Conservation (phyloP, 2,113 vertebrate genomes). For the Tricholaema leucomelas region DNA sequence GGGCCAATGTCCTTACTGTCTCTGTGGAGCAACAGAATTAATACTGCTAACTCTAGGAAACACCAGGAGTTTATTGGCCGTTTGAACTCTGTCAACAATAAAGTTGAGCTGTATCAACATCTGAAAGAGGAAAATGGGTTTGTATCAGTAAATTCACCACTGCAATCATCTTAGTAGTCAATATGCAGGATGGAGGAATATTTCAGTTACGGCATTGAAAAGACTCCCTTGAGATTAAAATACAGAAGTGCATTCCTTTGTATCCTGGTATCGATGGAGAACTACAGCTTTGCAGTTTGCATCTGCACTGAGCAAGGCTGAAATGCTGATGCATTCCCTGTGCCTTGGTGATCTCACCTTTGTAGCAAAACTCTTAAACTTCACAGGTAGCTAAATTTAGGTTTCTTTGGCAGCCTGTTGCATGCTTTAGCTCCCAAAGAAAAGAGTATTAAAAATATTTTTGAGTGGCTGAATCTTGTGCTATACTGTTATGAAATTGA, state of each 20-base stretch:
- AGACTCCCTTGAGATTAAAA: not conserved
- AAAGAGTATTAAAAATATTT: not conserved
- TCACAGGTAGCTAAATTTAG: not conserved
- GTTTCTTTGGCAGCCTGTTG: not conserved
- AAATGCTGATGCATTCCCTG: not conserved
- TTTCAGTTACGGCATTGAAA: not conserved
- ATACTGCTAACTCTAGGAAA: constrained; percentile 94
- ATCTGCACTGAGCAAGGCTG: not conserved
- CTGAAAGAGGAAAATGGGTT: constrained; percentile 98
- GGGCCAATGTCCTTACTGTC: constrained; percentile 92
- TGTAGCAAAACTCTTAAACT: not conserved
- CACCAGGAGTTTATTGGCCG: constrained; percentile 96
- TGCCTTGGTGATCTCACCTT: not conserved
- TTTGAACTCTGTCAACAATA: constrained; percentile 91
- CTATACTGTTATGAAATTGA: not conserved
- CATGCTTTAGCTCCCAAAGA: not conserved
- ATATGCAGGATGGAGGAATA: not conserved
- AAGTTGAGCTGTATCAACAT: constrained; percentile 95
- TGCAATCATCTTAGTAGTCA: not conserved
- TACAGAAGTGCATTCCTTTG: not conserved
- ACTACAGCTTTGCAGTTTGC: not conserved
- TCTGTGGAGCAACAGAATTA: constrained; percentile 95
- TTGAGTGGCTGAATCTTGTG: not conserved
- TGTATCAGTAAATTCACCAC: constrained; percentile 54
- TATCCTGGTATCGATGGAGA: not conserved